These are phyloP conservation scores for Morelia viridis DNA, from an alignment of 2,797 vertebrate species.

Conservation along the genomic window DNA sequence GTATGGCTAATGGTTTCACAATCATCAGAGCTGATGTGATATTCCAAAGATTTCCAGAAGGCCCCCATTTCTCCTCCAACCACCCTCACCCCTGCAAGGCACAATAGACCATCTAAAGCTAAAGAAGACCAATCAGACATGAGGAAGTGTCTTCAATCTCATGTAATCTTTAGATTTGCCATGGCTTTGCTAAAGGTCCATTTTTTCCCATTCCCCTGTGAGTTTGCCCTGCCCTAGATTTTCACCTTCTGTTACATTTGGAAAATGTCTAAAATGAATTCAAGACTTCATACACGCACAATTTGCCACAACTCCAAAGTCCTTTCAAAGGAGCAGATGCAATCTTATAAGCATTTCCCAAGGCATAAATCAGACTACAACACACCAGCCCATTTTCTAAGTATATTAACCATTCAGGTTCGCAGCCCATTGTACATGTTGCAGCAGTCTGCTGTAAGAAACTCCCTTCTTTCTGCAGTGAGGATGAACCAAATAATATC, in stretches of 20 bases:
- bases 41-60: not conserved
- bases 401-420: not conserved
- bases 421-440: not conserved
- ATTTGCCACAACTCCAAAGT: not conserved
- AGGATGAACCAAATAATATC: constrained; percentile 1
- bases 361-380: not conserved
- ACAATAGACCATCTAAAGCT: not conserved
- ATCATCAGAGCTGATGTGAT: not conserved
- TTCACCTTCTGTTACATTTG: not conserved
- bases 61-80: not conserved
- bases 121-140: too few species aligned
- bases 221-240: not conserved
- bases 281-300: not conserved
- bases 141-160: not conserved
- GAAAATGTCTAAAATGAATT: not conserved
- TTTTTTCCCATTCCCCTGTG: not conserved
- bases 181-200: not conserved
- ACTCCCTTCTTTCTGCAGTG: not conserved
- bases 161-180: not conserved
- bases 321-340: not conserved
- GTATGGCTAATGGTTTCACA: not conserved
- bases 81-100: not conserved
- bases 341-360: not conserved
- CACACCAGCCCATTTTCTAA: not conserved
- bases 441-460: not conserved